These are phyloP conservation scores for Sylvia borin DNA, from an alignment of 2,797 vertebrate species.

Conservation along the genomic window DNA sequence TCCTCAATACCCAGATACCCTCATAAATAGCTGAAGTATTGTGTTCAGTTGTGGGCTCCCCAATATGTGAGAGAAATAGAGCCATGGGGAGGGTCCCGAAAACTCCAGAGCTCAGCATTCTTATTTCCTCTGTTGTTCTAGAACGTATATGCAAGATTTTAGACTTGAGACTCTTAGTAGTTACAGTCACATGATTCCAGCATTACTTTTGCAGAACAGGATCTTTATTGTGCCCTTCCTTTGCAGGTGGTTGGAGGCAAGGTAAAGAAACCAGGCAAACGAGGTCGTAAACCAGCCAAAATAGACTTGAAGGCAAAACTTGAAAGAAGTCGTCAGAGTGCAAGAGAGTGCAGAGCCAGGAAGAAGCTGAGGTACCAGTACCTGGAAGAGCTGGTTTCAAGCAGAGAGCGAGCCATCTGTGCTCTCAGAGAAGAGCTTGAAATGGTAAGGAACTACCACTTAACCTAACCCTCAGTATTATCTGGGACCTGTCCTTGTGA, in stretches of 20 bases:
- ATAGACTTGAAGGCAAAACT: constrained; percentile 97
- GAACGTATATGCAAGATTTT: background rate
- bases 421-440: constrained; percentile 95
- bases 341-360: constrained; percentile 91
- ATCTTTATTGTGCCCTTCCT: background rate
- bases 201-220: background rate
- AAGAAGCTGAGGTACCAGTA: constrained; percentile 98
- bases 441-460: constrained; percentile 81
- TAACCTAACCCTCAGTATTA: background rate
- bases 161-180: background rate
- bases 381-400: constrained; percentile 95
- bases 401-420: constrained; percentile 93
- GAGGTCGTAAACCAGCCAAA: constrained; percentile 94
- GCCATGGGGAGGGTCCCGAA: background rate
- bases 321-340: constrained; percentile 94
- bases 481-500: background rate
- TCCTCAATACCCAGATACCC: background rate
- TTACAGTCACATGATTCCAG: background rate
- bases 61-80: background rate
- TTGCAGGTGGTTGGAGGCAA: constrained; percentile 89
- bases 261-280: constrained; percentile 96
- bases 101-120: background rate
- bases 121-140: background rate
- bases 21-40: background rate
- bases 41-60: background rate